Base-by-base conservation (phyloP, 2,797 vertebrate genomes). In the Enteromius viviparus region DNA sequence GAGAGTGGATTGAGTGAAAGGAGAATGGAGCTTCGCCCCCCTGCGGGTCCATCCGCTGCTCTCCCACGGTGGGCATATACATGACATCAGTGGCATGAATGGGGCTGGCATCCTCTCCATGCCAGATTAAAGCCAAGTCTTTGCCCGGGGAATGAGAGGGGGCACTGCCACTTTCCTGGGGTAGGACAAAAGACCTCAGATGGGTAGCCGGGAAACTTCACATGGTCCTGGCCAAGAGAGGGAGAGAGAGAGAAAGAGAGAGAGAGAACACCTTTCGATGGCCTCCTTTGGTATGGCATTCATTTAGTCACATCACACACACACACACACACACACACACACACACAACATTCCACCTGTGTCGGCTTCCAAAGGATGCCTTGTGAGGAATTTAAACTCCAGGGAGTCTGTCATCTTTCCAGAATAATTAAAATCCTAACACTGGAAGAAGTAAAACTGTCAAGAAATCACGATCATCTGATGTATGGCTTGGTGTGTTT, bases 11-110 rank as follows among this genome's bases (percentile, higher is more conserved):
- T 89, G 91, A 89, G 88, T 88, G 87, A 71, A 79, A 78, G 82
- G 77, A 88, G 80, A 90, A 86, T 71, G 80, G 65, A 53, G 49
- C 74, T 64, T 84, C 29, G 68, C 76, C 71, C 83, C 55, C 76
- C 82, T 85, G 71, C 11, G 82, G 79, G 69, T 90, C 89, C 80
- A 90, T 93, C 91, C 91, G 55, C 89, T 86, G 93, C 94, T 94
- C 94, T 95, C 95, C 94, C 95, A 95, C 94, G 94, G 93, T 95
- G 93, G 94, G 94, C 94, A 94, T 91, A 93, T 92, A 90, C 93
- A 94, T 95, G 93, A 94, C 94, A 95, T 95, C 94, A 95, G 93
- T 82, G 86, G 90, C 85, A 91, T 94, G 93, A 95, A 94, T 93
- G 92, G 91, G 87, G 55, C 91, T 90, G 90, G 92, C 88, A 93